Evolutionary conservation across 2,797 vertebrate genomes (phyloP).

Genomic region (Pteronotus mesoamericanus): DNA sequence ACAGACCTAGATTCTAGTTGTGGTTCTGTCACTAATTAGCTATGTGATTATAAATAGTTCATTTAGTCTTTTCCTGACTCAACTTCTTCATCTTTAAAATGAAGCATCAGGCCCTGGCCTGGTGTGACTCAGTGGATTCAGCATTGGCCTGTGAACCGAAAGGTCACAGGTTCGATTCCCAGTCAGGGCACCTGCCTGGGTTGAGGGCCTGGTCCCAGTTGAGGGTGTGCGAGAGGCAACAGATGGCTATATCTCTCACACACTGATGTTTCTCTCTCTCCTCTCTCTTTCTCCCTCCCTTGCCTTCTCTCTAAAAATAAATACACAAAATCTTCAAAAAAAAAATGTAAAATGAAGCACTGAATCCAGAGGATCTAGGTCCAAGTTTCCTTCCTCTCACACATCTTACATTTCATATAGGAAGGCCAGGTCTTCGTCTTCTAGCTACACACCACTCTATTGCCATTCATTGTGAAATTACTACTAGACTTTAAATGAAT

Average conservation of each 20-base stretch:
- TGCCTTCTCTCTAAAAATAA: background rate
- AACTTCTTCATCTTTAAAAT: constrained; percentile 23
- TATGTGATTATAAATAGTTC: background rate
- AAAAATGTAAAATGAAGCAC: background rate
- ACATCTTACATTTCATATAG: background rate
- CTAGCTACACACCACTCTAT: background rate
- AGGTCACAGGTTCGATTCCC: background rate
- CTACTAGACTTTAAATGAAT: background rate
- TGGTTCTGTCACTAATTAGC: background rate
- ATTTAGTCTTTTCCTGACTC: background rate
- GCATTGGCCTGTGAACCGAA: background rate
- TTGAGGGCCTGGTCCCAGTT: background rate
- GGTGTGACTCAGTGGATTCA: background rate
- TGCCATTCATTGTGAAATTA: background rate
- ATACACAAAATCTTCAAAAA: background rate
- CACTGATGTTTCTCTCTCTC: background rate
- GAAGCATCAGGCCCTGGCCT: background rate
- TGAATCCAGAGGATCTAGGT: background rate
- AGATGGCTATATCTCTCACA: background rate
- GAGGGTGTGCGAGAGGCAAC: background rate
- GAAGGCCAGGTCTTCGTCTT: background rate
- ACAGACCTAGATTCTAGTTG: background rate
- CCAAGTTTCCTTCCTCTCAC: background rate
- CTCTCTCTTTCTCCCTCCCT: too few relatives aligned
- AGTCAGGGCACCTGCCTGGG: background rate